Conservation (phyloP, 2,113 vertebrate genomes). For the Phodopus roborovskii region DNA sequence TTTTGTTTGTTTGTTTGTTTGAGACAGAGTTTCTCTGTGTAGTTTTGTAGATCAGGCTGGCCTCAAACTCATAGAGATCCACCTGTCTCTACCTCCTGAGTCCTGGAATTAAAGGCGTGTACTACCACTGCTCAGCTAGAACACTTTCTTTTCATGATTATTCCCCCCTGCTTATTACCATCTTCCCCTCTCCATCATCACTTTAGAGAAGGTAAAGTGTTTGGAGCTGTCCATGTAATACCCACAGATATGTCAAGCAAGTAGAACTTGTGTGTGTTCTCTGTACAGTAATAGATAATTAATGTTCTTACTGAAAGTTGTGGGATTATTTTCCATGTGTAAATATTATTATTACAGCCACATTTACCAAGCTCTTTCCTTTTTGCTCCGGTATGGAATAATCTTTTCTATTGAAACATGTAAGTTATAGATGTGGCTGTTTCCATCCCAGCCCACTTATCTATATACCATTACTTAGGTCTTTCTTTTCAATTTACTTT, state of each 20-base stretch:
- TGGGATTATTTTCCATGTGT: neutral
- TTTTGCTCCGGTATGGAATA: neutral
- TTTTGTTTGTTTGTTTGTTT: too few relatives aligned
- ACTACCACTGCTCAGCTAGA: too few relatives aligned
- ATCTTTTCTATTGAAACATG: neutral
- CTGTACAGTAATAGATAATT: neutral
- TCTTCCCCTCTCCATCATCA: neutral
- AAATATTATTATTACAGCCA: neutral
- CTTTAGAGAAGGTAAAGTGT: slow-evolving; percentile 17
- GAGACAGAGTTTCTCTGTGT: too few relatives aligned
- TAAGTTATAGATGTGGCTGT: neutral
- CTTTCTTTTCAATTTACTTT: slow-evolving; percentile 21
- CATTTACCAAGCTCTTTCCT: neutral
- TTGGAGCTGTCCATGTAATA: slow-evolving; percentile 20
- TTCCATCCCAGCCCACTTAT: neutral
- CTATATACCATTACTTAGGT: neutral
- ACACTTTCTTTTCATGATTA: neutral
- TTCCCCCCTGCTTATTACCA: neutral
- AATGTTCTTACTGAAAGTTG: neutral
- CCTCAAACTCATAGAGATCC: too few relatives aligned
- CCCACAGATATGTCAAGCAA: neutral
- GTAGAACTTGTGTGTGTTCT: slow-evolving; percentile 29
- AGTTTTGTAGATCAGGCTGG: too few relatives aligned
- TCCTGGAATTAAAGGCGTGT: too few relatives aligned
- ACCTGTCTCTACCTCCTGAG: too few relatives aligned